These are phyloP conservation scores for Drosophila pseudoananassae DNA, from an alignment of 1,140 invertebrate genomes.

Conservation along the genomic window DNA sequence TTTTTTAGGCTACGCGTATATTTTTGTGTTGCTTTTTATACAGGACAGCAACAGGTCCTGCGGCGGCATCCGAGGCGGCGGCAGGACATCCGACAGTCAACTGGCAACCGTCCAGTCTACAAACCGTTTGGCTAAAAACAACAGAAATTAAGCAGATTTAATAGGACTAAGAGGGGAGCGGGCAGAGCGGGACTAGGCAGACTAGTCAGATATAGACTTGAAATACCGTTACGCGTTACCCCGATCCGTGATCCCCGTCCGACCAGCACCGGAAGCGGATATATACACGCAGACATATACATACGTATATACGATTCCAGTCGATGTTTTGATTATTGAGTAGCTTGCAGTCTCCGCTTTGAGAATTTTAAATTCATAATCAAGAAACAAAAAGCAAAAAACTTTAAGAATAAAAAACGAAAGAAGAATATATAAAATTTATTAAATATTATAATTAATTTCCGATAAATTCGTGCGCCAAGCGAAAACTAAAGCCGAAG, in stretches of 20 bases:
- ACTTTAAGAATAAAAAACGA: constrained; percentile 22
- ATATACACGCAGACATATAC: not conserved
- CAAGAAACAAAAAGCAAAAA: constrained; percentile 17
- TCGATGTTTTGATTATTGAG: constrained; percentile 18
- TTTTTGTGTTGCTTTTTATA: constrained; percentile 79
- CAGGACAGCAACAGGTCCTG: constrained; percentile 38
- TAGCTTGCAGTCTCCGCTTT: constrained; percentile 42
- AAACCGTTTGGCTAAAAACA: constrained; percentile 66
- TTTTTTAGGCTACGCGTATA: constrained; percentile 72
- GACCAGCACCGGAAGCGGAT: constrained; percentile 6
- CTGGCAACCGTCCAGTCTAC: constrained; percentile 81
- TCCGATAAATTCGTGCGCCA: constrained; percentile 50
- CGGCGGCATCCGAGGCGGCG: constrained; percentile 11
- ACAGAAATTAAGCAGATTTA: constrained; percentile 9
- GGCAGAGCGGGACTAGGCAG: not conserved
- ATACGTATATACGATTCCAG: constrained; percentile 9
- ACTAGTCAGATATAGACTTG: constrained; percentile 18
- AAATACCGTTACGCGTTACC: constrained; percentile 10
- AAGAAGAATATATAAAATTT: constrained; percentile 27
- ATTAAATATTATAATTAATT: constrained; percentile 46
- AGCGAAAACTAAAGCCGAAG: constrained; percentile 29
- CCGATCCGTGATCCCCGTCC: constrained; percentile 5
- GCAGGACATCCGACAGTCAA: constrained; percentile 54
- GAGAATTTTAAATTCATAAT: constrained; percentile 49
- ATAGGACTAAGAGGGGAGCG: constrained; percentile 18